Evolutionary conservation across 2,113 vertebrate species (phyloP).

Genomic region (Charadrius vociferus): DNA sequence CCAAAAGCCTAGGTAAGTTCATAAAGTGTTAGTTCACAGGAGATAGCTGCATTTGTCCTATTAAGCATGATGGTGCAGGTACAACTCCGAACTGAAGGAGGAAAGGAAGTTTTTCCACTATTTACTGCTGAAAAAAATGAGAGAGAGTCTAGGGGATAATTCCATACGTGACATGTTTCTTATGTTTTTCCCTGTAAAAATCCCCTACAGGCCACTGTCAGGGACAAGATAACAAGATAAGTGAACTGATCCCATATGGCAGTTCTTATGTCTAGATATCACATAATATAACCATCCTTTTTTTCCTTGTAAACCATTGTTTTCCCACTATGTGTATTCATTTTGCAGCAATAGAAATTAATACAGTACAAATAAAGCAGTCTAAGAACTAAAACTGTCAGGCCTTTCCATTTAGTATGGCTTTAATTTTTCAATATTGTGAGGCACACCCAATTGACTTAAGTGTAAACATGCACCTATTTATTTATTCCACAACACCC

Average conservation of each 20-base stretch:
- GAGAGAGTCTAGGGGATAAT: background rate
- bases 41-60: background rate
- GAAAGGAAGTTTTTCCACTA: background rate
- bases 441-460: background rate
- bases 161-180: background rate
- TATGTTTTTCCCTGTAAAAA: background rate
- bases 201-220: background rate
- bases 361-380: background rate
- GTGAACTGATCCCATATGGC: background rate
- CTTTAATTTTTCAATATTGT: background rate
- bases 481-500: background rate
- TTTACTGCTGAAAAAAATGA: background rate
- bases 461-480: background rate
- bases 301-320: background rate
- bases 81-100: background rate
- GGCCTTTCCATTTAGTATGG: background rate
- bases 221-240: background rate
- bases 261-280: background rate
- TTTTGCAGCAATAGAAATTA: background rate
- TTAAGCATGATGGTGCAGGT: background rate
- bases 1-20: background rate
- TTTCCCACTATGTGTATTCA: background rate
- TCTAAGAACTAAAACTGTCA: background rate
- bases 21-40: background rate
- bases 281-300: background rate